Evolutionary conservation across 2,113 vertebrate species (phyloP).

Genomic region (Clarias magur): DNA sequence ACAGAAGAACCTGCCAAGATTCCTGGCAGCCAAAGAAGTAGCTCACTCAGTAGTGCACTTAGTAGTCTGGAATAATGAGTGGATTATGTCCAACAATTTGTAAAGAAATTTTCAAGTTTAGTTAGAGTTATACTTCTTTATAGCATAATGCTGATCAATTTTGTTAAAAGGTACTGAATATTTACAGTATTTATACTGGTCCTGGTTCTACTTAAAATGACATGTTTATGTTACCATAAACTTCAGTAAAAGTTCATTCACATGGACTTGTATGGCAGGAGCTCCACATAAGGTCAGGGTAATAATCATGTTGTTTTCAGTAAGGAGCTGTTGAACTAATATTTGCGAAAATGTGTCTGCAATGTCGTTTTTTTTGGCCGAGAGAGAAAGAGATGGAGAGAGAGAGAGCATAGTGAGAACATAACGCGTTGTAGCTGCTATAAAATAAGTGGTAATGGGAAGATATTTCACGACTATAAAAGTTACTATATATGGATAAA

Average conservation of each 20-base stretch:
- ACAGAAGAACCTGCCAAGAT: constrained; percentile 50
- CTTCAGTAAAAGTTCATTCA: not conserved
- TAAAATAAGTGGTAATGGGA: not conserved
- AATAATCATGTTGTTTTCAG: not conserved
- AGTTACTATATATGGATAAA: not conserved
- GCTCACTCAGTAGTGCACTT: constrained; percentile 52
- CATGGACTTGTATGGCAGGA: not conserved
- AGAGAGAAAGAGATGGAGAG: not conserved
- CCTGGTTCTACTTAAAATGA: not conserved
- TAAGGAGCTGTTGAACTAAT: not conserved
- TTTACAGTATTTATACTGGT: not conserved
- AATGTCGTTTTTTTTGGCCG: not conserved
- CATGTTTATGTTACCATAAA: not conserved
- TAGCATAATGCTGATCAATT: not conserved
- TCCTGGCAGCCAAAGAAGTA: constrained; percentile 54
- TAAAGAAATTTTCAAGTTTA: not conserved
- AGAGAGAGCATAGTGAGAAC: not conserved
- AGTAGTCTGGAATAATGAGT: constrained; percentile 20
- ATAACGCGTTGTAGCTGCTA: not conserved
- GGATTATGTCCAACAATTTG: not conserved
- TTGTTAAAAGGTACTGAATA: not conserved
- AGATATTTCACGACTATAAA: not conserved
- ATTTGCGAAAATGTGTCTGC: too few relatives aligned
- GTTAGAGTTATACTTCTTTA: not conserved
- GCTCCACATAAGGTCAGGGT: not conserved